Evolutionary conservation across 2,888 invertebrate species (phyloP), one percentile per base, ranked within the genome.

Genomic region (Morinoia aosen): DNA sequence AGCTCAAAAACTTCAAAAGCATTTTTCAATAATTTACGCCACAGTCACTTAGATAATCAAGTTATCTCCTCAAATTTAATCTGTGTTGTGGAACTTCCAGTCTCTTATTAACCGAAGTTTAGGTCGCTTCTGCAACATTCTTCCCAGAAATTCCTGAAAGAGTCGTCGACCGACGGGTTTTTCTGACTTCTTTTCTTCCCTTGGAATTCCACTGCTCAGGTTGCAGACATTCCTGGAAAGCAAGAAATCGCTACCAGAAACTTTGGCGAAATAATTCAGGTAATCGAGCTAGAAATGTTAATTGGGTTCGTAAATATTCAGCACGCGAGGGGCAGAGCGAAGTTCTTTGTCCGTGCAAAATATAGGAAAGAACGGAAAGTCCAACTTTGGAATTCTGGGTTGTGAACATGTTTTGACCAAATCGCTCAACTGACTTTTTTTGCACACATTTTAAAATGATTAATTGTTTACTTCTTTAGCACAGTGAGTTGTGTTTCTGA

Each of bases 211-310:
- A 48, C 90, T 90, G 40, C 48, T 48, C 90, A 90, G 40, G 90
- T 48, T 90, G 90, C 93, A 39, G 56, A 48, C 93, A 93, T 93
- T 93, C 93, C 93, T 93, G 93, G 93, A 93, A 93, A 93, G 93
- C 93, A 57, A 93, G 93, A 93, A 93, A 57, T 93, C 48, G 93
- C 93, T 56, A 57, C 57, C 93, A 57, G 57, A 57, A 93, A 57
- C 57, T 57, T 93, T 33, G 14, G 93, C 39, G 56, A 56, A 93
- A 93, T 57, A 93, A 93, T 57, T 57, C 57, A 57, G n/a, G 48
- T 93, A 93, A 93, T 93, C 93, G n/a, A 33, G 25, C 93, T 33
- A 93, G 93, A 93, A 93, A 93, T 93, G 93, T 93, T 93, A 93
- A 93, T 93, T 56, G 93, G 40, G 14, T 12, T 40, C 90, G 14